Evolutionary conservation across 2,113 vertebrate genomes (phyloP).

Genomic region (Vulpes ferrilata): DNA sequence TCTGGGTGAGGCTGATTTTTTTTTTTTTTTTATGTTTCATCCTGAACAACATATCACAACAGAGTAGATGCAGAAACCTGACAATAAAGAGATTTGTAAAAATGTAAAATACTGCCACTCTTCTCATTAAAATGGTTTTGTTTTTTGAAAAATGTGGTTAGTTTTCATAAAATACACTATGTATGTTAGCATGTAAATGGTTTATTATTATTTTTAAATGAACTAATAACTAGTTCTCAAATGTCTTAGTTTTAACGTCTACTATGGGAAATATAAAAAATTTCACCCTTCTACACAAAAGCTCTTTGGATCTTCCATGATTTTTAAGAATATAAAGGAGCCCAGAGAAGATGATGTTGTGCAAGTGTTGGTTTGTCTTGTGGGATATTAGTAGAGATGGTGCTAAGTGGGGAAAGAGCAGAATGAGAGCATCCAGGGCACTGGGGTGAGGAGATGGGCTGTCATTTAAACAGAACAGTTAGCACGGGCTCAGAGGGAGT

Average conservation of each 20-base stretch:
- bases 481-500: background rate
- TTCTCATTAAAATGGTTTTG: background rate
- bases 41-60: background rate
- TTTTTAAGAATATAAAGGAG: background rate
- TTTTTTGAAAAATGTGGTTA: background rate
- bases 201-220: background rate
- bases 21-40: background rate
- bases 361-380: no score
- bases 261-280: background rate
- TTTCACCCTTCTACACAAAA: background rate
- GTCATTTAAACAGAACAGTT: background rate
- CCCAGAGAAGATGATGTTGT: background rate
- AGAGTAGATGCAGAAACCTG: background rate
- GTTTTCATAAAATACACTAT: background rate
- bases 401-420: background rate
- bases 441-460: background rate
- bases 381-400: background rate
- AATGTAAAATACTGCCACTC: background rate
- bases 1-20: background rate
- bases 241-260: background rate
- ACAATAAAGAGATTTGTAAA: background rate
- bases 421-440: accelerated
- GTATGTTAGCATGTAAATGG: background rate
- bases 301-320: no score
- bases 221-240: background rate